phyloP scores from a whole-genome alignment of 2,888 invertebrate species.

The Tyria jacobaeae region DNA sequence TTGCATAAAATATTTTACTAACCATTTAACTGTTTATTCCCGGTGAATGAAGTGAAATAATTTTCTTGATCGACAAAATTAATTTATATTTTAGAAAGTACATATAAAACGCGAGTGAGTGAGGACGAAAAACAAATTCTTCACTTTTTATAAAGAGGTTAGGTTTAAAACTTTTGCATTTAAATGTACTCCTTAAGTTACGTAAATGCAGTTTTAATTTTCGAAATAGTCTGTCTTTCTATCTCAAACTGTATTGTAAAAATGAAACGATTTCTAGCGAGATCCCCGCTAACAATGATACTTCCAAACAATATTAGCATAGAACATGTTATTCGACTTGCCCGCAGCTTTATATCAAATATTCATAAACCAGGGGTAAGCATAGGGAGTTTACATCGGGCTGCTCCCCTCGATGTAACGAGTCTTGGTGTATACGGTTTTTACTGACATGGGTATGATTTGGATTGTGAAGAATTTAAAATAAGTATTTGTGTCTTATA shows the following conservation, averaged over 20 bases:
- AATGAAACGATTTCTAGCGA: neutral
- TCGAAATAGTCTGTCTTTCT: neutral
- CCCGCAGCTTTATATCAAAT: slow-evolving; percentile 66
- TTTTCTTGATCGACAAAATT: no score
- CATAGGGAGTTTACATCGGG: slow-evolving; percentile 27
- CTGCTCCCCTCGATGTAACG: slow-evolving; percentile 41
- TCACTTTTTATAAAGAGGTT: no score
- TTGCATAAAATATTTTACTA: no score
- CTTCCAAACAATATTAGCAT: slow-evolving; percentile 53
- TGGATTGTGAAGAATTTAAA: neutral
- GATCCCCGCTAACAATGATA: slow-evolving; percentile 7
- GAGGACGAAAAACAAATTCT: neutral
- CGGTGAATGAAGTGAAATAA: no score
- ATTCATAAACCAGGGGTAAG: slow-evolving; percentile 70
- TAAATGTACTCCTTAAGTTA: neutral
- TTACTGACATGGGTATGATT: slow-evolving; percentile 18
- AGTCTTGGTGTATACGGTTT: slow-evolving; percentile 24
- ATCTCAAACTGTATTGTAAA: neutral
- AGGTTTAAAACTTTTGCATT: no score
- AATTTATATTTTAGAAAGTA: no score
- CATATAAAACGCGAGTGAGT: no score
- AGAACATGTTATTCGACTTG: slow-evolving; percentile 59
- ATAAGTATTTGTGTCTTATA: neutral
- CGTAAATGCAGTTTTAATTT: neutral
- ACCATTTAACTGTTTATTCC: no score